phyloP scores from a whole-genome alignment of 2,113 vertebrate genomes.

The Thymallus thymallus region DNA sequence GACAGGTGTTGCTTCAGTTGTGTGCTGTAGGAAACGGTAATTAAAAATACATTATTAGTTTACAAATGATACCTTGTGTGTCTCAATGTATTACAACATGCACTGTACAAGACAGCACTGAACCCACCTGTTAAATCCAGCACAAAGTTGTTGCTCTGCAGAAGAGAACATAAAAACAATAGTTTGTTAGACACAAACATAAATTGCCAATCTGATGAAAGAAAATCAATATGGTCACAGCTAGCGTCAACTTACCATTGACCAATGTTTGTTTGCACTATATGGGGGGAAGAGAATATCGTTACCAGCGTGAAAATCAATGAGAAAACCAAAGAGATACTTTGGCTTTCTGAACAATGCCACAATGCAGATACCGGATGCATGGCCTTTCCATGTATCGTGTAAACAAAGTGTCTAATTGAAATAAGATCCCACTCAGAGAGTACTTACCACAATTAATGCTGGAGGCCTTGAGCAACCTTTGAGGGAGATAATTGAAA shows the following conservation, averaged over 20 bases:
- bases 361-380: background rate
- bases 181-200: background rate
- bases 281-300: background rate
- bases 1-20: background rate
- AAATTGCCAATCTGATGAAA: background rate
- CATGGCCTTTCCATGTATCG: background rate
- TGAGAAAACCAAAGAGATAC: background rate
- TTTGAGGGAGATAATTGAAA: too few relatives aligned
- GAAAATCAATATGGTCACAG: background rate
- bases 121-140: slow-evolving; percentile 28
- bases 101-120: background rate
- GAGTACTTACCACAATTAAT: too few relatives aligned
- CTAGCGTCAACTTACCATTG: background rate
- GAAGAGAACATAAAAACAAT: background rate
- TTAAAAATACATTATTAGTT: background rate
- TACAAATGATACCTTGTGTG: background rate
- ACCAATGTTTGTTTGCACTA: slow-evolving; percentile 1
- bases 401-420: too few relatives aligned
- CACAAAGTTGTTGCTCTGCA: slow-evolving; percentile 30
- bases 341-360: background rate
- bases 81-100: background rate
- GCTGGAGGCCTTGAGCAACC: too few relatives aligned
- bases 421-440: too few relatives aligned
- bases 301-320: background rate
- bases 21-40: slow-evolving; percentile 15